Base-by-base conservation (phyloP, 2,888 invertebrate species). In the Leucozona laternaria region DNA sequence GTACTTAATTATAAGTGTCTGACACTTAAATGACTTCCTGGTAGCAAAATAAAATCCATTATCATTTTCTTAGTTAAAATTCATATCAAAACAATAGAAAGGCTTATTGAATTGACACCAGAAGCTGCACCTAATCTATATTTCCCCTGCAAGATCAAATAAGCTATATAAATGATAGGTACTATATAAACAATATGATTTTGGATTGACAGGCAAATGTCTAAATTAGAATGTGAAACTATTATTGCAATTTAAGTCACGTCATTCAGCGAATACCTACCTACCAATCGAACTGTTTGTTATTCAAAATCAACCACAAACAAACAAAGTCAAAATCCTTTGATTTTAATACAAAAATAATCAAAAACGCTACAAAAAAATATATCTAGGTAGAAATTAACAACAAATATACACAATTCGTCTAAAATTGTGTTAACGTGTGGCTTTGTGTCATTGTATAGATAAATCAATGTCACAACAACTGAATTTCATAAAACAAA, bases 301-400 rank as follows among this genome's bases (percentile, higher is more conserved):
- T 62, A 40, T 25, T 62, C 25, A 43, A 62, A 43, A 58, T 5
- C 4, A 8, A 60, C 15, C 40, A 62, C 6, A 58, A 34, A n/a
- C n/a, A 20, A 34, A 37, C 15, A 31, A 31, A 17, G 20, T 11
- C 1, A 53, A 25, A 40, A 64, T 45, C 45, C 45, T 64, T 64
- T 64, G 62, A 64, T 45, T 64, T 64, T n/a, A 6, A 45, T 45
- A 64, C 28, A 64, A 64, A 64, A 64, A 64, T 45, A 64, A 10
- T 45, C 43, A 45, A 28, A 64, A 64, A 43, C 2, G 20, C 17
- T n/a, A 62, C 28, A 28, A 43, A 28, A 43, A 28, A 64, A 45
- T 17, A 25, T 3, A 53, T 20, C 0, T 2, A 45, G 62, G 62
- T 45, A 17, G 45, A 17, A n/a, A 28, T 45, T 11, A 64, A 28